phyloP scores from a whole-genome alignment of 2,888 invertebrate species.

The Heliconius sara region DNA sequence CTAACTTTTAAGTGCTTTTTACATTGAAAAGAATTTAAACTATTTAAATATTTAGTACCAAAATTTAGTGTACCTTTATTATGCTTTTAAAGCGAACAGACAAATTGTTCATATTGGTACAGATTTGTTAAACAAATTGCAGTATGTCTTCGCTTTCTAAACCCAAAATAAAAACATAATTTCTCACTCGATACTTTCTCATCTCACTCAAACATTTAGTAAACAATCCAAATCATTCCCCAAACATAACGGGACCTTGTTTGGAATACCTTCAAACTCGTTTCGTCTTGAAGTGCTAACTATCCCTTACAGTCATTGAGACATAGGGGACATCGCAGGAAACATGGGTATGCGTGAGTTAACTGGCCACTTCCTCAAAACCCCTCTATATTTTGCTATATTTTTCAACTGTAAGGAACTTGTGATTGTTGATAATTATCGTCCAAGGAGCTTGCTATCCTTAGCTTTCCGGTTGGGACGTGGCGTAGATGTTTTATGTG shows the following conservation, averaged over 20 bases:
- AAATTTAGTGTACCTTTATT: not conserved
- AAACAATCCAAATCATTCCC: slow-evolving; percentile 29
- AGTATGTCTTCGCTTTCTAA: not conserved
- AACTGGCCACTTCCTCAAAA: slow-evolving; percentile 78
- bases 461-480: slow-evolving; percentile 5
- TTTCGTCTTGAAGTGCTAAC: slow-evolving; percentile 62
- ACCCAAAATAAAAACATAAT: not conserved
- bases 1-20: not conserved
- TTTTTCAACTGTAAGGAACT: slow-evolving; percentile 57
- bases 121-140: not conserved
- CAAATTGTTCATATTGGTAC: not conserved
- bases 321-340: slow-evolving; percentile 72
- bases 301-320: slow-evolving; percentile 53
- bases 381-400: slow-evolving; percentile 62
- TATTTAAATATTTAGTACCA: not conserved
- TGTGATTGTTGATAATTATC: slow-evolving; percentile 42
- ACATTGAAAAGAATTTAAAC: not conserved
- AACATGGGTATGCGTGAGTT: slow-evolving; percentile 75
- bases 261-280: slow-evolving; percentile 50
- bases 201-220: slow-evolving; percentile 3
- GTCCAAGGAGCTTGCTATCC: slow-evolving; percentile 18
- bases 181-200: not conserved
- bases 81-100: not conserved
- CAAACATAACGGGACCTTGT: slow-evolving; percentile 42
- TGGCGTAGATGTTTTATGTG: not conserved